Conservation (phyloP, 2,797 vertebrate genomes). For the Sus cebifrons region DNA sequence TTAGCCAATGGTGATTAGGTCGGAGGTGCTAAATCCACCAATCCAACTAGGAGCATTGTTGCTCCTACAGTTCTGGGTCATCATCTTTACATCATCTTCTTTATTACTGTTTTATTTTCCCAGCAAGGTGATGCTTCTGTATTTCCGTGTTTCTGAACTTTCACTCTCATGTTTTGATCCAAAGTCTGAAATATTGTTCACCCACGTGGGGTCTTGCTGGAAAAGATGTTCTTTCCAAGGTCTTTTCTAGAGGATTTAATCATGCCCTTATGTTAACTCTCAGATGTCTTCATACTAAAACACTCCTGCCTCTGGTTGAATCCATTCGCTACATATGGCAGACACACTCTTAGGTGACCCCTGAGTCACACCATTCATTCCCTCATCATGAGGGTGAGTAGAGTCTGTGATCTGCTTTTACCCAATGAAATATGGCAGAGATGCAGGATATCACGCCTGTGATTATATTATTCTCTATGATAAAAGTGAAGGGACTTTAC, state of each 20-base stretch:
- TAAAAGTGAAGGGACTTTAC: constrained; percentile 15
- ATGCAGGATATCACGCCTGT: neutral
- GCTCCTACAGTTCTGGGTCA: neutral
- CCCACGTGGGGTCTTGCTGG: neutral
- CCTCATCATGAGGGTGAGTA: neutral
- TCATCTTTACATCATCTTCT: neutral
- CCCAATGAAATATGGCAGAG: neutral
- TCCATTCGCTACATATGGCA: neutral
- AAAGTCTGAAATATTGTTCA: neutral
- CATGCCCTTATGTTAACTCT: neutral
- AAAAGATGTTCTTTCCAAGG: neutral
- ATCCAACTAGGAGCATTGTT: neutral
- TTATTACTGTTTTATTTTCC: neutral
- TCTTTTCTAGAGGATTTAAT: neutral
- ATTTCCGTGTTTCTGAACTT: neutral
- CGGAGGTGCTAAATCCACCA: neutral
- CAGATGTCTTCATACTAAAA: neutral
- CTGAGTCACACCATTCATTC: neutral
- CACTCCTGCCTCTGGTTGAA: neutral
- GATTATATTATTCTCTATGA: neutral
- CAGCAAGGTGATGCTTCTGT: neutral
- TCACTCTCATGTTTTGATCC: neutral
- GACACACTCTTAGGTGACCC: neutral
- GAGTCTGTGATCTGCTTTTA: neutral
- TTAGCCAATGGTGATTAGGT: neutral